A percentile compares a stretch with the other conserved stretches of the same genome.
phyloP scores from a whole-genome alignment of 2,797 vertebrate species.

The Xenentodon cancila region DNA sequence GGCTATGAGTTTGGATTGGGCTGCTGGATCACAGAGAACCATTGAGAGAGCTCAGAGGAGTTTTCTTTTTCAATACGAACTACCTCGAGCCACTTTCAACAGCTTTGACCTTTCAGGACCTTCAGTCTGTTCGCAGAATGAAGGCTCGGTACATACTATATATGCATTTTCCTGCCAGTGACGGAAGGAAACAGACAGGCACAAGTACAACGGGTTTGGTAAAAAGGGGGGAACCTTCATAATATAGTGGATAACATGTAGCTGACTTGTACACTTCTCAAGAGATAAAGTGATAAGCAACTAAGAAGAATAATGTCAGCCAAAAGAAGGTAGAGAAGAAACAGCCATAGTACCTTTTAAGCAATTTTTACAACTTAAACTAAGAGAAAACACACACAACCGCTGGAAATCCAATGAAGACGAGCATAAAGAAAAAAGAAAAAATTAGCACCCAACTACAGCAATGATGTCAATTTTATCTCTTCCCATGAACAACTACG shows the following conservation, averaged over 20 bases:
- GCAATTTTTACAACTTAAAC: constrained; percentile 59
- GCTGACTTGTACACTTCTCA: not conserved
- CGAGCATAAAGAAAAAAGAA: constrained; percentile 18
- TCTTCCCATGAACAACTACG: constrained; percentile 27
- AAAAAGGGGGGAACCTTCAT: constrained; percentile 14
- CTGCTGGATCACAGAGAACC: constrained; percentile 19
- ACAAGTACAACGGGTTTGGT: constrained; percentile 2
- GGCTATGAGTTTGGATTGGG: constrained; percentile 28
- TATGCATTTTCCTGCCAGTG: not conserved
- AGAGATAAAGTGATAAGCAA: constrained; percentile 34
- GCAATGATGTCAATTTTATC: constrained; percentile 24
- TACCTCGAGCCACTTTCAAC: constrained; percentile 16
- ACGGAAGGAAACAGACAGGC: constrained; percentile 12
- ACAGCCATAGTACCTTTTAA: constrained; percentile 30
- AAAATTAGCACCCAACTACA: constrained; percentile 28
- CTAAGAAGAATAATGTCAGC: constrained; percentile 37
- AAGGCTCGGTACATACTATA: constrained; percentile 5
- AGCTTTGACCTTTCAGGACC: constrained; percentile 17
- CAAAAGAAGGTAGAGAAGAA: constrained; percentile 32
- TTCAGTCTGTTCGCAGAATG: not conserved
- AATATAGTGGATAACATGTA: not conserved
- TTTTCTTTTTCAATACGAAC: constrained; percentile 40
- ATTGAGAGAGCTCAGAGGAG: constrained; percentile 13
- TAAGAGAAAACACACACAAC: constrained; percentile 59
- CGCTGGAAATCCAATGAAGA: constrained; percentile 39